Evolutionary conservation across 2,888 invertebrate species (phyloP).

Genomic region (Atrina japonica): DNA sequence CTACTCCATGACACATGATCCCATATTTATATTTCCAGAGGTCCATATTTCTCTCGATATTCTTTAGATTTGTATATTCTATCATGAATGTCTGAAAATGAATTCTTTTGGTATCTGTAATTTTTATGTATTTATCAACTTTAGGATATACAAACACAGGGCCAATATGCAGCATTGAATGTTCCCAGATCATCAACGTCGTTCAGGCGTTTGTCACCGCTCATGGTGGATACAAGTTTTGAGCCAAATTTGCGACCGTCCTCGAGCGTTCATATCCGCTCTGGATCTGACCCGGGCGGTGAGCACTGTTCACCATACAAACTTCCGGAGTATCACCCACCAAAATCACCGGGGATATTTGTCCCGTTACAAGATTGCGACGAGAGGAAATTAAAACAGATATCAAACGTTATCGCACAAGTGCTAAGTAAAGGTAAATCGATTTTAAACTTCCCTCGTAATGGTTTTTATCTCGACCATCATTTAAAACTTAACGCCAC

Average conservation of each 20-base stretch:
- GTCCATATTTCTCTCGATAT: no score
- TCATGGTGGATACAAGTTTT: slow-evolving; percentile 14
- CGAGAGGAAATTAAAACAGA: slow-evolving; percentile 12
- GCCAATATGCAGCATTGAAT: no score
- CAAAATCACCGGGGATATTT: slow-evolving; percentile 30
- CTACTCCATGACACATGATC: no score
- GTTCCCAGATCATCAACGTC: not conserved
- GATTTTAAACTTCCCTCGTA: no score
- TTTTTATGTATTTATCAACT: no score
- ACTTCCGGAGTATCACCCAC: not conserved
- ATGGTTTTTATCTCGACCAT: no score
- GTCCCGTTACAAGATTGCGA: slow-evolving; percentile 17
- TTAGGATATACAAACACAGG: no score
- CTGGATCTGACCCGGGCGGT: not conserved
- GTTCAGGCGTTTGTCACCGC: slow-evolving; percentile 6
- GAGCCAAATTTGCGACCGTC: not conserved
- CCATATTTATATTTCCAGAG: no score
- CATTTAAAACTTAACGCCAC: no score
- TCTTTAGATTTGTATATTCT: no score
- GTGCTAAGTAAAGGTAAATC: slow-evolving; percentile 13
- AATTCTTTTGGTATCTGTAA: no score
- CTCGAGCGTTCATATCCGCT: not conserved
- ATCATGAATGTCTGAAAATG: no score
- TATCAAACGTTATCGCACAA: slow-evolving; percentile 10
- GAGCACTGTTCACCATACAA: not conserved